Conservation (phyloP, 2,797 vertebrate species). For the Hybognathus amarus region DNA sequence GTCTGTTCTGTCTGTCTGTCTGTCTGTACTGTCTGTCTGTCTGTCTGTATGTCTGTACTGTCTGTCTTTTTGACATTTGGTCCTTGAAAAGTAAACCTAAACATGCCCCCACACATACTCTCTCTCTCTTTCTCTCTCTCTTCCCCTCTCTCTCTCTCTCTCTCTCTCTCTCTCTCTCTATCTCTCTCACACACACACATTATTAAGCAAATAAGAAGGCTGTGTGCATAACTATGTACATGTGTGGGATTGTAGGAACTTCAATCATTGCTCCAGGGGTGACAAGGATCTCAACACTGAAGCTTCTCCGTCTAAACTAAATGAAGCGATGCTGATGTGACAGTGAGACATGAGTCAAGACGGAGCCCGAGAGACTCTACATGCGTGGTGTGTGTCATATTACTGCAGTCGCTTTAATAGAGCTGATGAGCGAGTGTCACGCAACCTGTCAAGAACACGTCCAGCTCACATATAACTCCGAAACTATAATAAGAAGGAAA, state of each 20-base stretch:
- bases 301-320: not conserved
- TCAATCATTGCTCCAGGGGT: conserved; percentile 3
- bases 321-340: conserved; percentile 12
- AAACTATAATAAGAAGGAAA: not conserved
- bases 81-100: too few relatives aligned
- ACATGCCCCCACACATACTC: too few relatives aligned
- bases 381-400: not conserved
- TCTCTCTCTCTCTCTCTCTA: too few relatives aligned
- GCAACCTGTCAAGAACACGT: conserved; percentile 5
- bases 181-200: too few relatives aligned
- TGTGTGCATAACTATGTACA: conserved; percentile 4
- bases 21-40: too few relatives aligned
- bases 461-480: not conserved
- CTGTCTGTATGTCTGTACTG: too few relatives aligned
- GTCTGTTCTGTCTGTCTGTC: too few relatives aligned
- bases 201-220: not conserved
- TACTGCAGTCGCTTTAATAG: not conserved
- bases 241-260: conserved; percentile 5
- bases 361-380: not conserved
- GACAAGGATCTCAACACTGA: not conserved
- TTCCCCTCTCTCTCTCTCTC: too few relatives aligned
- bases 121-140: too few relatives aligned
- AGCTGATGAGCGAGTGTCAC: not conserved
- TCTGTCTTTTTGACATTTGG: too few relatives aligned
- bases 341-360: conserved; percentile 18